phyloP scores from a whole-genome alignment of 2,888 invertebrate genomes.

The Rhingia rostrata region DNA sequence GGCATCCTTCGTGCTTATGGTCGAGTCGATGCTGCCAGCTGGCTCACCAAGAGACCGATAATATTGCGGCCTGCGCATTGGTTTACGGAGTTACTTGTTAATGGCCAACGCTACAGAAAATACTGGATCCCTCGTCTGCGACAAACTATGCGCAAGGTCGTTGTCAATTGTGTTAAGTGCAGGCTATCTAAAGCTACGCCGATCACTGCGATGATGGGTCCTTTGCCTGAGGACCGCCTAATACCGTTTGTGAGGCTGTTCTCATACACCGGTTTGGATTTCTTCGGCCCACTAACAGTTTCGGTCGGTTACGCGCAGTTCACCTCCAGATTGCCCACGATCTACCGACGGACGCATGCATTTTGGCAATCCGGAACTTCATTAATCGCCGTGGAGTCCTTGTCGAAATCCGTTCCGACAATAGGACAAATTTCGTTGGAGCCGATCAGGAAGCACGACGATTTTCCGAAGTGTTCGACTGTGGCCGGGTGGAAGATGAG shows the following conservation, averaged over 20 bases:
- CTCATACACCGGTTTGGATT: constrained; percentile 56
- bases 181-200: not conserved
- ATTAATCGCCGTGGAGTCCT: constrained; percentile 59
- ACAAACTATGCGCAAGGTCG: not conserved
- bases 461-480: not conserved
- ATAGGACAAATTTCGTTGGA: constrained; percentile 66
- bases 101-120: not conserved
- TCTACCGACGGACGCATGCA: constrained; percentile 54
- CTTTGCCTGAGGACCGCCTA: constrained; percentile 13
- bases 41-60: not conserved
- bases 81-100: not conserved
- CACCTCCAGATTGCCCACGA: constrained; percentile 53
- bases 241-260: constrained; percentile 17
- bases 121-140: not conserved
- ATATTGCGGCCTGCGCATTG: not conserved
- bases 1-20: not conserved
- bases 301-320: constrained; percentile 43
- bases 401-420: constrained; percentile 49
- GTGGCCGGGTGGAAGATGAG: not conserved
- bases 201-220: constrained; percentile 52
- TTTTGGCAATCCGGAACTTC: constrained; percentile 60
- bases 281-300: constrained; percentile 48
- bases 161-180: not conserved
- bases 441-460: constrained; percentile 23
- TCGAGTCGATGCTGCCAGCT: not conserved